Evolutionary conservation across 2,888 invertebrate species (phyloP).

Genomic region (Caenorhabditis macrosperma): DNA sequence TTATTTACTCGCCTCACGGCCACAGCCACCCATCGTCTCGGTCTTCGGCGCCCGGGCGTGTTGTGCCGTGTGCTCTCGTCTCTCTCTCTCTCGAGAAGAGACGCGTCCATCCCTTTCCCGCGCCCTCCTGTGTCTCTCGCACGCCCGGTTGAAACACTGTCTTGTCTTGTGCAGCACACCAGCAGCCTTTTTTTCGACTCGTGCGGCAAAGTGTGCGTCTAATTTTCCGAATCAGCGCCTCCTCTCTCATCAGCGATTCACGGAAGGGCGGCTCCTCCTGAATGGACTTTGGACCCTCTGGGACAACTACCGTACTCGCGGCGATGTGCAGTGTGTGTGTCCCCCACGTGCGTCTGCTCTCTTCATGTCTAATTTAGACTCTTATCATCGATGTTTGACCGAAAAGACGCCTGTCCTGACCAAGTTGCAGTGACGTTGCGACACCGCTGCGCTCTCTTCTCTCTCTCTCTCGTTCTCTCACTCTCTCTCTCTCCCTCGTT

Average conservation of each 20-base stretch:
- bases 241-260: not conserved
- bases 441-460: not conserved
- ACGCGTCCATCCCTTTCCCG: slow-evolving; percentile 17
- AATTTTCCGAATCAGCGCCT: not conserved
- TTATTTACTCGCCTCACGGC: slow-evolving; percentile 46
- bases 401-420: slow-evolving; percentile 32
- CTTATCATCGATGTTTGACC: slow-evolving; percentile 40
- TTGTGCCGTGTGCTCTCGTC: slow-evolving; percentile 7
- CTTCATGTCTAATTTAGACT: slow-evolving; percentile 5
- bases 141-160: slow-evolving; percentile 47
- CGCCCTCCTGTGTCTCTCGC: slow-evolving; percentile 21
- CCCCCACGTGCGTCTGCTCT: slow-evolving; percentile 20
- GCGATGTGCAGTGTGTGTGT: not conserved
- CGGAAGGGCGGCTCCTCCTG: not conserved
- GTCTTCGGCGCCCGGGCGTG: slow-evolving; percentile 30
- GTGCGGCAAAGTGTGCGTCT: not conserved
- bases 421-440: slow-evolving; percentile 18
- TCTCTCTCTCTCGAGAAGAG: not conserved
- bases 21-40: slow-evolving; percentile 29
- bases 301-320: not conserved
- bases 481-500: slow-evolving; percentile 9
- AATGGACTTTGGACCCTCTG: not conserved
- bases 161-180: slow-evolving; percentile 33
- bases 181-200: slow-evolving; percentile 28
- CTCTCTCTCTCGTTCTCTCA: not conserved